Percentiles rank a stretch among this genome's conserved stretches.
Conservation (phyloP, 1,140 invertebrate species). For the Drosophila ogumai region DNA sequence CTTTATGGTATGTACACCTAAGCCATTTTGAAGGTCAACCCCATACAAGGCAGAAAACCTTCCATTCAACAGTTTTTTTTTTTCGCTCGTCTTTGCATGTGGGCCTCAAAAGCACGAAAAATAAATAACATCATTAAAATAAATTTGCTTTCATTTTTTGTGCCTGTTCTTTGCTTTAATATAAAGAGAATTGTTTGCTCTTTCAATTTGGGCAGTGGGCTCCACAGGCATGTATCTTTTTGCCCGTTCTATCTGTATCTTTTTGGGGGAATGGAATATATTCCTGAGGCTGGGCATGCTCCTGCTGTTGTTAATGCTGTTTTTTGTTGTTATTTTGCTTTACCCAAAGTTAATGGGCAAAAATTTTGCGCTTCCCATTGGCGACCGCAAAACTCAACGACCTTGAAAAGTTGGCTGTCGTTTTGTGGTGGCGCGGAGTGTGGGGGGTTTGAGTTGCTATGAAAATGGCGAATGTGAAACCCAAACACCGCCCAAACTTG, state of each 20-base stretch:
- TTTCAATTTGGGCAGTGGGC: conserved; percentile 27
- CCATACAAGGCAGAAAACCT: conserved; percentile 11
- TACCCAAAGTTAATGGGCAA: conserved; percentile 62
- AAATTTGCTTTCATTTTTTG: conserved; percentile 58
- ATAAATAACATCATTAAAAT: conserved; percentile 54
- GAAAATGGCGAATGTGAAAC: conserved; percentile 29
- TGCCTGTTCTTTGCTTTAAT: conserved; percentile 20
- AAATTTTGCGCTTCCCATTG: conserved; percentile 30
- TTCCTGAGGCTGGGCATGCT: conserved; percentile 2
- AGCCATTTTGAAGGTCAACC: conserved; percentile 32
- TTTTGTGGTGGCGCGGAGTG: conserved; percentile 5
- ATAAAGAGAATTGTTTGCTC: conserved; percentile 41
- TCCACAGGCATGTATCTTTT: conserved; percentile 20
- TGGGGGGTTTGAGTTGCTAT: not conserved
- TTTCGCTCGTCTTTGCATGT: conserved; percentile 15
- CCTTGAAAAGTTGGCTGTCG: conserved; percentile 60
- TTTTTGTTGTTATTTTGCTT: conserved; percentile 8
- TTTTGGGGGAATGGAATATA: conserved; percentile 1
- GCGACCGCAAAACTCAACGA: conserved; percentile 51
- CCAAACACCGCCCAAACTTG: conserved; percentile 41
- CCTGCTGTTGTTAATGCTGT: not conserved
- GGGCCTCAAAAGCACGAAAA: conserved; percentile 22
- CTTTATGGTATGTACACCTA: conserved; percentile 1
- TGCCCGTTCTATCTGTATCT: conserved; percentile 22
- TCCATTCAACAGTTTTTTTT: conserved; percentile 14